Base-by-base conservation (phyloP, 2,888 invertebrate species). In the Synergus itoensis region DNA sequence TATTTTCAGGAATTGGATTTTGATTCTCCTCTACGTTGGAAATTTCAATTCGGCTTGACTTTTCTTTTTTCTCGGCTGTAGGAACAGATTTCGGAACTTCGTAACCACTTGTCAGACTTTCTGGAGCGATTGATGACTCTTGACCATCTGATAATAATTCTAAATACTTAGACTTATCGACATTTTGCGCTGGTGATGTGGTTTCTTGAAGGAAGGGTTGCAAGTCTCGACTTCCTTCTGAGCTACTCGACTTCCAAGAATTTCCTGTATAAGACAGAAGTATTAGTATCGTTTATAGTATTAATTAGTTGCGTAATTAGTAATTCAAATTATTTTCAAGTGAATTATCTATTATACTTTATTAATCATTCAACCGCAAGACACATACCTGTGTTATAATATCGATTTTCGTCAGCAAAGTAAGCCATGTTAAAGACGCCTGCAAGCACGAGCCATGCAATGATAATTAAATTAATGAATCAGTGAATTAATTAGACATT, bases 391-490 rank as follows among this genome's bases (percentile, higher is more conserved):
- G 92, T 93, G 92, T 90, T 93, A 91, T 93, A 92, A 92, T 95
- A 95, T 93, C 94, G 94, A 93, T 95, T 95, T 93, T 95, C 95
- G 93, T 96, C 96, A 90, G 95, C 94, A 93, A 96, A 95, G 94
- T 96, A 96, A 93, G 95, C 95, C 93, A 95, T 94, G 94, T 96
- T 96, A 94, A 95, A 95, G 92, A 96, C 94, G 91, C 95, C 96
- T 92, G 93, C 92, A 94, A 93, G 91, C 90, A 94, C 94, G 89
- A 90, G 90, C 90, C 91, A 91, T 91, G 91, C 91, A 88, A 90
- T 87, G 88, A 84, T 90, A 86, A 90, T 87, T 85, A 78, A 84
- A 80, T 87, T 83, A 88, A 81, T 82, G 78, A 87, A 88, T 90
- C 90, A 84, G 4, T 60, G 21, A 62, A 81, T 82, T 78, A 86